Conservation (phyloP, 2,888 invertebrate species). For the Pseudoips prasinana region DNA sequence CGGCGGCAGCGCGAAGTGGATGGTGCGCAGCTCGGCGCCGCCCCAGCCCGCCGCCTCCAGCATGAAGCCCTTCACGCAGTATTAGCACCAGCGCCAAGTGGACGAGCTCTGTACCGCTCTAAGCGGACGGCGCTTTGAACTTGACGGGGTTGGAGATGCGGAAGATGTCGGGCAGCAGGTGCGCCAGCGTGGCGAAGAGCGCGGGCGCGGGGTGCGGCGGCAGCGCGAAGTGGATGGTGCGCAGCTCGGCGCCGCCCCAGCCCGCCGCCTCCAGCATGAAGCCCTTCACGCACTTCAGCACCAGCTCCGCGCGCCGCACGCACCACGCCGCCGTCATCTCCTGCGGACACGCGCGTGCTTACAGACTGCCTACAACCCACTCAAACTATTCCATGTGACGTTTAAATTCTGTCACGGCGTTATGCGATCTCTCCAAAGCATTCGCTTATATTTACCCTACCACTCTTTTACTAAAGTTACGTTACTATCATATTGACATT, state of each 20-base stretch:
- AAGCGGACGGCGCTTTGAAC: conserved; percentile 83
- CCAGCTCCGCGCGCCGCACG: conserved; percentile 95
- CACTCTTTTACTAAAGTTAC: too few species aligned
- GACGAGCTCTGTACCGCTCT: too few species aligned
- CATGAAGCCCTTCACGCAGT: conserved; percentile 85
- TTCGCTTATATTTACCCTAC: too few species aligned
- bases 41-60: conserved; percentile 83
- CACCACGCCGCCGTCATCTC: conserved; percentile 99
- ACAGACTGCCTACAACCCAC: too few species aligned
- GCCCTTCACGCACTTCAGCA: conserved; percentile 99
- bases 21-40: too few species aligned
- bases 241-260: conserved; percentile 37
- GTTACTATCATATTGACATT: too few species aligned
- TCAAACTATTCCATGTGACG: too few species aligned
- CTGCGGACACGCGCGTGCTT: conserved; percentile 52
- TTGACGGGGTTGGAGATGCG: conserved; percentile 96
- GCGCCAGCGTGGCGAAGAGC: conserved; percentile 90
- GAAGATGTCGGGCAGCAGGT: conserved; percentile 96
- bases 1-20: conserved; percentile 46
- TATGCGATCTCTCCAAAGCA: too few species aligned
- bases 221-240: conserved; percentile 83
- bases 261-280: conserved; percentile 86
- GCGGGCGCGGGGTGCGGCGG: conserved; percentile 88
- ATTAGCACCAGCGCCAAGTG: too few species aligned
- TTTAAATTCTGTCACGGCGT: too few species aligned